Conservation (phyloP, 23 tunicate genomes). For the Diplosoma virens region DNA sequence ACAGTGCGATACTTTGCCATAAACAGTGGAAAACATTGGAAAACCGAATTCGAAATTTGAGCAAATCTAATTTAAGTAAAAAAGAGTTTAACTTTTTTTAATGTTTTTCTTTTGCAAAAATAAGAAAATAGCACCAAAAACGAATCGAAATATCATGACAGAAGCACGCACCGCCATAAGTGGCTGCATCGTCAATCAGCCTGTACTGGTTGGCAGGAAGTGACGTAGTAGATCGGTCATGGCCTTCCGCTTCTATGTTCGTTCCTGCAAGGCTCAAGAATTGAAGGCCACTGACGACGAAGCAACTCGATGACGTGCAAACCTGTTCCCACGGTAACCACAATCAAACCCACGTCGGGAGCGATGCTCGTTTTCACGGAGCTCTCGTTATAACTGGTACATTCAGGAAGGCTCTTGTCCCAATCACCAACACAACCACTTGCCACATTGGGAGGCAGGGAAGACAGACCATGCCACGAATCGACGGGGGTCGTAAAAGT, state of each 20-base stretch:
- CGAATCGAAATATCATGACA: background rate
- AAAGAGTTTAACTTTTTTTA: no score
- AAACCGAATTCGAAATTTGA: no score
- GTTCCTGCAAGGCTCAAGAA: conserved; percentile 29
- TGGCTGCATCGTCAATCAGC: conserved; percentile 48
- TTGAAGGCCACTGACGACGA: background rate
- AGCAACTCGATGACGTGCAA: background rate
- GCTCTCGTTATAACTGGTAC: conserved; percentile 20
- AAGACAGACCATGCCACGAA: conserved; percentile 2
- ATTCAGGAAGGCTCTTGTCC: conserved; percentile 52
- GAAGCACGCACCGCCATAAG: conserved; percentile 35
- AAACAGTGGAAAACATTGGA: no score
- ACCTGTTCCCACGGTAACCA: conserved; percentile 96
- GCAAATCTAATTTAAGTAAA: no score
- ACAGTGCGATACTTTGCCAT: no score
- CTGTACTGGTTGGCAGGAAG: conserved; percentile 70
- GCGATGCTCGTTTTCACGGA: conserved; percentile 43
- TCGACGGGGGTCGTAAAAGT: conserved; percentile 43
- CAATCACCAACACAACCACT: conserved; percentile 61
- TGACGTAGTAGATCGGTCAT: conserved; percentile 43
- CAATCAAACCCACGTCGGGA: conserved; percentile 40
- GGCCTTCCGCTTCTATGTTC: conserved; percentile 68
- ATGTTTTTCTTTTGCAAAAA: no score
- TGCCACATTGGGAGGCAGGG: background rate
- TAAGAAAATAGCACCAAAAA: no score